Base-by-base conservation (phyloP, 1,140 invertebrate species). In the Tribolium castaneum region DNA sequence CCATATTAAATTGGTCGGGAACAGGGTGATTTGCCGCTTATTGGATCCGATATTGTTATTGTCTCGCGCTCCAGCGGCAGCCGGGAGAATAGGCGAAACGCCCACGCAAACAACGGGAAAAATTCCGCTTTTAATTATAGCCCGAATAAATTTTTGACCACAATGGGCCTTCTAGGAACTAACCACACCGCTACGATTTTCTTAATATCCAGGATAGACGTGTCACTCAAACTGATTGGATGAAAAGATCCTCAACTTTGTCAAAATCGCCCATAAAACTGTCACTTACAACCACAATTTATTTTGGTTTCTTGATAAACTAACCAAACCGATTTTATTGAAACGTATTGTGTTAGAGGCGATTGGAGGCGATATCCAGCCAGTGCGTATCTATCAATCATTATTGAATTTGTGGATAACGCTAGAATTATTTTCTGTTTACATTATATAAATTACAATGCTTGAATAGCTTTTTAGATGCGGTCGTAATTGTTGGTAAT, bases 1-100 rank as follows among this genome's bases (percentile, higher is more conserved):
- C 72, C 72, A 80, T 80, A 80, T 80, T 80, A 80, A 78, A 80
- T 80, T 77, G 79, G 79, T 70, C 74, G 79, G 79, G 77, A 78
- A 75, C 72, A 54, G 72, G 54, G 51, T 75, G 72, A 75, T 75
- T 80, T 80, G 79, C 77, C 72, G 77, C 71, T 80, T 78, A 78
- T 80, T 80, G 79, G 76, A 78, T 75, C 52, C 49, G 71, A 73
- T 73, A 73, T 73, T 73, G 71, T 66, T 62, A 66, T 66, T 66
- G 59, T 66, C 59, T 66, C 59, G 59, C 59, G 54, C 59, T 12
- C 12, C 51, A 52, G 3, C 0, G 30, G 59, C 34, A 66, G 45
- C 34, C 12, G 10, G 56, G 13, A 13, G 30, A 35, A 66, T 10
- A 45, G 5, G 9, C 39, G 35, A 66, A 66, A 66, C 30, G 13